Evolutionary conservation across 2,888 invertebrate species (phyloP), one percentile per base, ranked within the genome.

Genomic region (Melipona beecheii): DNA sequence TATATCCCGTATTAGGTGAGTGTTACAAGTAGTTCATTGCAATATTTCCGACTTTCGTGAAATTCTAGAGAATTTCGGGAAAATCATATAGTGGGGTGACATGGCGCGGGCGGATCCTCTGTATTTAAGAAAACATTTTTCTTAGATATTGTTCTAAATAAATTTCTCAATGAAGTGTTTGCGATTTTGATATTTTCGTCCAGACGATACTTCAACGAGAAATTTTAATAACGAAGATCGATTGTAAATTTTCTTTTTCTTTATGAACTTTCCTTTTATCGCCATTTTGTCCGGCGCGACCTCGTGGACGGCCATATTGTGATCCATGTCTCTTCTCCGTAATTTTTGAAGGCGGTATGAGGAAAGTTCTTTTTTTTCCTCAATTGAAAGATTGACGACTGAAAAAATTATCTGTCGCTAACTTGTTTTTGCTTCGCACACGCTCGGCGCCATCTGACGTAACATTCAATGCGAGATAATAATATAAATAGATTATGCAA

Each of bases 231-330:
- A 24, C 4, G 13, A 43, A 50, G 43, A 64, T 36, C 19, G 27
- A 27, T 75, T 60, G 27, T 36, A 60, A 60, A 68, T 68, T 65
- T 70, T 72, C 58, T 73, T 90, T 90, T 89, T 86, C 82, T 72
- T 72, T 36, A 74, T 80, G 85, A 85, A 86, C 87, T 90, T 90
- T 89, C 81, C 85, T 81, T 77, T 73, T 75, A 85, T 91, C 93
- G 94, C 94, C 94, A 94, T 94, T 89, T 94, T 94, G 93, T 90
- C 91, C 91, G 91, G 91, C 87, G 89, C 90, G 90, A 92, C 91
- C 91, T 92, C 85, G 86, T 88, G 79, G 90, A 89, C 94, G 90
- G 94, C 94, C 94, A 94, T 94, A 88, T 94, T 94, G 93, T 85
- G 87, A 87, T 88, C 90, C 90, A 87, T 87, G 87, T 86, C 83